Base-by-base conservation (phyloP, 2,888 invertebrate species). In the Athripsodes cinereus region DNA sequence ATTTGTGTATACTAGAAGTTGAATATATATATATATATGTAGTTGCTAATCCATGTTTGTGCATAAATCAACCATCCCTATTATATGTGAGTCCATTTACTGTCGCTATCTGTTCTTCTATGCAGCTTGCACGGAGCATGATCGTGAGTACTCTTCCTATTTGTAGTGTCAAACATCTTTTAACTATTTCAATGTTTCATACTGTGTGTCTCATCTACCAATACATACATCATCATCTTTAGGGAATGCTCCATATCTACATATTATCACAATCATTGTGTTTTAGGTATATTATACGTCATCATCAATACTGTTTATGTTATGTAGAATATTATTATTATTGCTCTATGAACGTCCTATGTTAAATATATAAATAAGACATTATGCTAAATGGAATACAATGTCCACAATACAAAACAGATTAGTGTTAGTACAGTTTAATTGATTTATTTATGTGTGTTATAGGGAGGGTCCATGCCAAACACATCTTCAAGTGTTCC, bases 101-200 rank as follows among this genome's bases (percentile, higher is more conserved):
- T 81, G 78, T 81, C 79, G 82, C 80, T 81, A 76, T 82, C 77
- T 82, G 80, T 81, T 79, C 81, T 82, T 75, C 74, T 74, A 73
- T 70, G 81, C 83, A 86, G 89, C 88, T 89, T 87, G 88, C 89
- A 87, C 87, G 89, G 87, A 88, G 88, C 88, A 89, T 89, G 89
- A 87, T 88, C 85, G 89, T 89, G 86, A 89, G 88, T 89, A 88
- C 81, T 68, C 56, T 63, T 62, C 56, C 49, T 58, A 56, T 53
- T 52, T 49, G 54, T 55, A 55, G 54, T 55, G 54, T 26, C 51
- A 55, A 8, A 21, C 51, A 56, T 35, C 40, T 51, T 8, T 20
- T 8, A 2, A 47, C 31, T 16, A 55, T 46, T 48, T 48, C 22
- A 55, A n/a, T 55, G 54, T 55, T 19, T 48, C 48, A 55, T 55